A percentile compares a stretch with the other conserved stretches of the same genome.
phyloP scores from a whole-genome alignment of 2,888 invertebrate species.

The Drosophila limbata region DNA sequence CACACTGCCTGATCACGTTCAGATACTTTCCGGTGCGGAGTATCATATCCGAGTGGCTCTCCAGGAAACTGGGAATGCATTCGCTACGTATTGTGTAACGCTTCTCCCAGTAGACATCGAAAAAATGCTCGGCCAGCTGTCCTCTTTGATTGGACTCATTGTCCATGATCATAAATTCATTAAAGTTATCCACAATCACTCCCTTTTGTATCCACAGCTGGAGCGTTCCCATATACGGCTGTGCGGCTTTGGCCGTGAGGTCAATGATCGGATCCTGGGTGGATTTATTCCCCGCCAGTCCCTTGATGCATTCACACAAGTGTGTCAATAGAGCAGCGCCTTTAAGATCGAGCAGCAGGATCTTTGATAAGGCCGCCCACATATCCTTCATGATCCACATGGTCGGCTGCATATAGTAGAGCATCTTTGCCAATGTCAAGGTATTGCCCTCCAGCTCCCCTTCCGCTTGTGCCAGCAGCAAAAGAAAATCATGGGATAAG shows the following conservation, averaged over 20 bases:
- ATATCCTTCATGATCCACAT: slow-evolving; percentile 94
- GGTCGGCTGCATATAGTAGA: slow-evolving; percentile 95
- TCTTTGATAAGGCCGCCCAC: slow-evolving; percentile 91
- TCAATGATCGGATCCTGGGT: slow-evolving; percentile 92
- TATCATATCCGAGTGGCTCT: slow-evolving; percentile 94
- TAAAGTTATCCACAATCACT: slow-evolving; percentile 95
- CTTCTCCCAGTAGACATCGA: slow-evolving; percentile 95
- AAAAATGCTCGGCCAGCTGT: not conserved
- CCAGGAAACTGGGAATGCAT: slow-evolving; percentile 94
- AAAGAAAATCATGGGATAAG: slow-evolving; percentile 93
- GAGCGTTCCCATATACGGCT: slow-evolving; percentile 95
- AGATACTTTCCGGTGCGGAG: slow-evolving; percentile 98
- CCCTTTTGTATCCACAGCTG: slow-evolving; percentile 98
- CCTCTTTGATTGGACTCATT: slow-evolving; percentile 90
- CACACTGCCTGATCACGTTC: slow-evolving; percentile 98
- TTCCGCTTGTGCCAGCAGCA: slow-evolving; percentile 93
- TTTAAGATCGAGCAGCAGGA: slow-evolving; percentile 88
- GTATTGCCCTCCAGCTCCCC: slow-evolving; percentile 90
- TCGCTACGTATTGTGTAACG: slow-evolving; percentile 94
- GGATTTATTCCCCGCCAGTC: slow-evolving; percentile 90
- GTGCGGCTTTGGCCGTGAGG: slow-evolving; percentile 93
- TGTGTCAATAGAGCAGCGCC: slow-evolving; percentile 94
- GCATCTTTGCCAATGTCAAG: slow-evolving; percentile 93
- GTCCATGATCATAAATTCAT: slow-evolving; percentile 96
- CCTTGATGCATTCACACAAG: slow-evolving; percentile 92